Evolutionary conservation across 2,888 invertebrate species (phyloP).

Genomic region (Brachyptera putata): DNA sequence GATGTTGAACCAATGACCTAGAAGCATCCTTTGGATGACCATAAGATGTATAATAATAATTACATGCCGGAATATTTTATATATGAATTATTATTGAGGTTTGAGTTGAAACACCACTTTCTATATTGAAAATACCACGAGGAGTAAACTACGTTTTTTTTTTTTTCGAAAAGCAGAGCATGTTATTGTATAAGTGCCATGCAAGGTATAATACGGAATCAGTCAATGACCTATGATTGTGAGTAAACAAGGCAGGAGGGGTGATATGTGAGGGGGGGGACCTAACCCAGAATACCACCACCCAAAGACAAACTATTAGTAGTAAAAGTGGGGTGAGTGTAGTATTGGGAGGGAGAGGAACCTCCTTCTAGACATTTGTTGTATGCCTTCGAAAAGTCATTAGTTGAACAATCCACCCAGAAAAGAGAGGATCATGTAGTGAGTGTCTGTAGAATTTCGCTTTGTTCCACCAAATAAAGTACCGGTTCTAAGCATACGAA

Average conservation of each 20-base stretch:
- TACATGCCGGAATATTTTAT: constrained; percentile 12
- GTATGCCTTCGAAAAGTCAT: constrained; percentile 1
- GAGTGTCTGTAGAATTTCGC: not conserved
- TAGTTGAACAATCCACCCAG: not conserved
- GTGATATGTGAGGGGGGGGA: not conserved
- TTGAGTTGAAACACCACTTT: constrained; percentile 20
- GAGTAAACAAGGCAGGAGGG: constrained; percentile 1
- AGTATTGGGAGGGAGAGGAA: not conserved
- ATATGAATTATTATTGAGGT: constrained; percentile 7
- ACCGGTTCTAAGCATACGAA: not conserved
- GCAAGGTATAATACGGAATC: constrained; percentile 12
- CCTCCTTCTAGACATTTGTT: constrained; percentile 1
- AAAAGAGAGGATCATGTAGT: constrained; percentile 6
- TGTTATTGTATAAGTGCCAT: constrained; percentile 21
- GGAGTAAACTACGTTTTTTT: constrained; percentile 14
- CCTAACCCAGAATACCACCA: constrained; percentile 14
- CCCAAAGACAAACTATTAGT: not conserved
- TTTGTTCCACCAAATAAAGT: not conserved
- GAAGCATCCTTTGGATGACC: constrained; percentile 16
- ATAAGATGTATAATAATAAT: constrained; percentile 14
- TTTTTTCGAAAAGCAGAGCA: constrained; percentile 11
- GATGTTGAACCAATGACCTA: constrained; percentile 21
- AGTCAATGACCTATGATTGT: constrained; percentile 15
- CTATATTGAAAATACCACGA: constrained; percentile 22
- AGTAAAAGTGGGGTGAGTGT: constrained; percentile 1